A percentile compares a stretch with the other conserved stretches of the same genome.
phyloP scores from a whole-genome alignment of 2,888 invertebrate genomes.

The Bugulina stolonifera region DNA sequence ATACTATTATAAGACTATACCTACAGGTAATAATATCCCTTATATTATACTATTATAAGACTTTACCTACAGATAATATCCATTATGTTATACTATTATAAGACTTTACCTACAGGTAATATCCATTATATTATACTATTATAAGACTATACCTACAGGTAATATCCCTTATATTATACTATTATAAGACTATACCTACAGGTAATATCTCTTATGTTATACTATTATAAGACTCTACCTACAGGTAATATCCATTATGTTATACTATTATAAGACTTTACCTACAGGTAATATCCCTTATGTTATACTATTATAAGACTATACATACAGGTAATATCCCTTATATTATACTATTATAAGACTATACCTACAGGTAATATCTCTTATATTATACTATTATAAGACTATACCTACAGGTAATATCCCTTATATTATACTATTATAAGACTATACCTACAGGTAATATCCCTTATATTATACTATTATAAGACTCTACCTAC shows the following conservation, averaged over 20 bases:
- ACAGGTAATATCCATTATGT: background rate
- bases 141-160: background rate
- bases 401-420: background rate
- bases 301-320: slow-evolving; percentile 52
- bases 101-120: background rate
- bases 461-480: slow-evolving; percentile 30
- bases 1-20: background rate
- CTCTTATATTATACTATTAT: background rate
- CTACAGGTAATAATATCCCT: no score
- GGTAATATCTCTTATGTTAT: slow-evolving; percentile 35
- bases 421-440: slow-evolving; percentile 54
- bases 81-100: background rate
- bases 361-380: background rate
- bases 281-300: slow-evolving; percentile 31
- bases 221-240: background rate
- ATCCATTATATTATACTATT: background rate
- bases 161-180: slow-evolving; percentile 54
- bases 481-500: background rate
- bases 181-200: slow-evolving; percentile 50
- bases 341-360: background rate
- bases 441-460: slow-evolving; percentile 51
- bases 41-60: slow-evolving; percentile 53
- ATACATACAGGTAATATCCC: slow-evolving; percentile 48
- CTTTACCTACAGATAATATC: slow-evolving; percentile 48
- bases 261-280: background rate